phyloP scores from a whole-genome alignment of 2,888 invertebrate genomes.

The Epinotia demarniana region DNA sequence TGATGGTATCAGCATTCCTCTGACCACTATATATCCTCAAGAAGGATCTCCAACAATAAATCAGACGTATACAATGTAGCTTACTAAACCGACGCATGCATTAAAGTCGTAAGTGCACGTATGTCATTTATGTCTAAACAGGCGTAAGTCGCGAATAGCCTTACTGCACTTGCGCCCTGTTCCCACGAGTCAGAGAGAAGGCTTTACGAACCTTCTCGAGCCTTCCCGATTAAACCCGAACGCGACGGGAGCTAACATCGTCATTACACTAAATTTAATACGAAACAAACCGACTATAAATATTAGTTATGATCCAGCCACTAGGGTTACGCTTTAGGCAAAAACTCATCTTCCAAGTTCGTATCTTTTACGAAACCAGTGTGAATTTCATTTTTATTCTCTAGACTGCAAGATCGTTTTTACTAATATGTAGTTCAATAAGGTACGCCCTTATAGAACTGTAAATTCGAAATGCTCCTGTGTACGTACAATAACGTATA shows the following conservation, averaged over 20 bases:
- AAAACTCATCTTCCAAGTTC: conserved; percentile 51
- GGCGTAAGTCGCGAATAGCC: neutral
- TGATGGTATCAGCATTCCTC: conserved; percentile 18
- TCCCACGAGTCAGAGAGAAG: neutral
- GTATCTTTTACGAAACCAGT: neutral
- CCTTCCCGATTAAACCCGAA: conserved; percentile 31
- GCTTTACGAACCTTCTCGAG: conserved; percentile 38
- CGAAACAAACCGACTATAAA: conserved; percentile 74
- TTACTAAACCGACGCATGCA: neutral
- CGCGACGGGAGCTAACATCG: conserved; percentile 53
- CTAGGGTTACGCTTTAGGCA: conserved; percentile 70
- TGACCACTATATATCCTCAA: conserved; percentile 16
- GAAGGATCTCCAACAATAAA: conserved; percentile 53
- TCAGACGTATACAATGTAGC: conserved; percentile 54
- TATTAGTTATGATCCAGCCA: conserved; percentile 73
- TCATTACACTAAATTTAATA: conserved; percentile 75
- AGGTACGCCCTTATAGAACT: neutral
- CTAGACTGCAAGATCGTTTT: neutral
- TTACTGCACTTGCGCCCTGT: neutral
- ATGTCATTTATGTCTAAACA: neutral
- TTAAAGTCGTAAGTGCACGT: neutral
- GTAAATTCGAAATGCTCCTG: conserved; percentile 5
- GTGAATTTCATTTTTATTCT: neutral
- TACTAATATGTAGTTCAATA: neutral
- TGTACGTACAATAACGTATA: conserved; percentile 4